Conservation (phyloP, 2,888 invertebrate genomes). For the Rugalucina vietnamica region DNA sequence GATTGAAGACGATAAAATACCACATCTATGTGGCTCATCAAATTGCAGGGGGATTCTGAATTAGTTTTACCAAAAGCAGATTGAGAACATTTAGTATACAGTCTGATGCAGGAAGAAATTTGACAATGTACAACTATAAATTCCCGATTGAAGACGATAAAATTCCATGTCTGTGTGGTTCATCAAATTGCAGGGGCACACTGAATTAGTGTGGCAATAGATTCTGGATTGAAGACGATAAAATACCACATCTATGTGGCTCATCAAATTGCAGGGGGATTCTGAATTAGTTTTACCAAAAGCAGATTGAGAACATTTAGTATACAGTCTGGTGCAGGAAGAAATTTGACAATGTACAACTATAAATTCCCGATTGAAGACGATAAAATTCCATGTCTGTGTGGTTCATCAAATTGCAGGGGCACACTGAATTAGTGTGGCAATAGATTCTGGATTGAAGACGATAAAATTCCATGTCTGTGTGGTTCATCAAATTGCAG, state of each 20-base stretch:
- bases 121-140: conserved; percentile 99
- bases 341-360: conserved; percentile 99
- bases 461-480: conserved; percentile 98
- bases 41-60: too few relatives aligned
- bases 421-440: conserved; percentile 93
- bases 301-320: too few relatives aligned
- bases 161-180: conserved; percentile 98
- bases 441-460: conserved; percentile 92
- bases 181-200: conserved; percentile 96
- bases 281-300: too few relatives aligned
- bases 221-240: conserved; percentile 97
- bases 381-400: conserved; percentile 98
- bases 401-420: conserved; percentile 97
- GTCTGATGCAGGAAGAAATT: conserved; percentile 99
- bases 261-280: conserved; percentile 97
- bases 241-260: conserved; percentile 99
- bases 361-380: conserved; percentile 99
- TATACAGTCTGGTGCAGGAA: conserved; percentile 98
- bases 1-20: conserved; percentile 97
- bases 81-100: too few relatives aligned
- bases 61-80: too few relatives aligned
- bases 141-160: conserved; percentile 98
- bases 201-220: conserved; percentile 88
- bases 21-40: conserved; percentile 97
- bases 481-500: conserved; percentile 98